phyloP scores from a whole-genome alignment of 2,888 invertebrate species.

The Andricus quercusramuli region DNA sequence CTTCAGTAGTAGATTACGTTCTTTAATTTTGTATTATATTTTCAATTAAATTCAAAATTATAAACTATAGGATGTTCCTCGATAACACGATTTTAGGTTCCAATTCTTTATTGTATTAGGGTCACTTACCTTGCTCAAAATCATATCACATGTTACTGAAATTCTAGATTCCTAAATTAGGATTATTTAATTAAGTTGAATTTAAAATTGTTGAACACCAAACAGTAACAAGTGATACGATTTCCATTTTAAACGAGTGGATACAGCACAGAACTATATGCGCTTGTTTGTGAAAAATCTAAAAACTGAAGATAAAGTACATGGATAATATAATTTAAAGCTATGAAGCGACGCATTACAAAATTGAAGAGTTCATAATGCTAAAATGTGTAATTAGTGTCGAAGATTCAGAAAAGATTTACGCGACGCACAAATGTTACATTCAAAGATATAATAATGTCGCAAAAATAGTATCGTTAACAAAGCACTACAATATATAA shows the following conservation, averaged over 20 bases:
- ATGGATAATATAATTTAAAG: slow-evolving; percentile 33
- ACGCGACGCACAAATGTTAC: slow-evolving; percentile 17
- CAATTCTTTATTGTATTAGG: background rate
- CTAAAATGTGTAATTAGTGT: slow-evolving; percentile 34
- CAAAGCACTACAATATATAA: slow-evolving; percentile 32
- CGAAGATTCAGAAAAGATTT: slow-evolving; percentile 20
- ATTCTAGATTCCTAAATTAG: background rate
- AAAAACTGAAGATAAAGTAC: slow-evolving; percentile 39
- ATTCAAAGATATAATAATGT: slow-evolving; percentile 22
- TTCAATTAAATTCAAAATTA: no score
- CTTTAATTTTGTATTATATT: no score
- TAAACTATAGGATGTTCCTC: no score
- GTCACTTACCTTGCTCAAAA: background rate
- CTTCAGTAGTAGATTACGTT: background rate
- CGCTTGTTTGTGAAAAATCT: slow-evolving; percentile 42
- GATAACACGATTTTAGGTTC: no score
- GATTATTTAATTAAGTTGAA: no score
- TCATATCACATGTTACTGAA: background rate
- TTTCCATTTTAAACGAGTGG: slow-evolving; percentile 9
- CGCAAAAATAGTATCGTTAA: slow-evolving; percentile 31
- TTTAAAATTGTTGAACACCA: background rate
- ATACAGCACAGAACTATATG: background rate
- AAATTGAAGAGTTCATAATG: slow-evolving; percentile 21
- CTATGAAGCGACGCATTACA: slow-evolving; percentile 27
- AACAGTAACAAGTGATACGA: background rate